These are phyloP conservation scores for Dolomedes plantarius DNA, from an alignment of 2,888 invertebrate genomes.

Conservation along the genomic window DNA sequence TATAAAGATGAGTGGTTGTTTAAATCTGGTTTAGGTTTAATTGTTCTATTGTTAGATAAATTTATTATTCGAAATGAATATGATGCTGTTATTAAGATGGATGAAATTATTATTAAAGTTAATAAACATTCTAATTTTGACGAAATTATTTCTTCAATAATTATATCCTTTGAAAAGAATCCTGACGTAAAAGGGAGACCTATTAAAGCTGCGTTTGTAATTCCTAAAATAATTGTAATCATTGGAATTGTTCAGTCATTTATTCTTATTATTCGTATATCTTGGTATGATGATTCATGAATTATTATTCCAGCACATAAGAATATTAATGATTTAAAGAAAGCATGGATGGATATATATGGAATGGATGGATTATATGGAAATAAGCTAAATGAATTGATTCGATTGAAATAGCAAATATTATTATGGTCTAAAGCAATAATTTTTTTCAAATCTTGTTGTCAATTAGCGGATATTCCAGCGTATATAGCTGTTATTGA, in stretches of 20 bases:
- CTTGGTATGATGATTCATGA: slow-evolving; percentile 12
- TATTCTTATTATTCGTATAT: slow-evolving; percentile 23
- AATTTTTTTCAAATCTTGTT: no score
- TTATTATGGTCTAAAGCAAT: slow-evolving; percentile 86
- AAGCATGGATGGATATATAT: slow-evolving; percentile 84
- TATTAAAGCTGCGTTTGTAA: slow-evolving; percentile 23
- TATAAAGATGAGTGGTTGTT: background rate
- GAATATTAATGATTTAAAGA: slow-evolving; percentile 78
- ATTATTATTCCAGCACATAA: slow-evolving; percentile 19
- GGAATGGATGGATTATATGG: no score
- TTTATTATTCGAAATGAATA: background rate
- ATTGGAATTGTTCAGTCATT: background rate
- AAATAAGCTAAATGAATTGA: slow-evolving; percentile 82
- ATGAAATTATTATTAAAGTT: background rate
- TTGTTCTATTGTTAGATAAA: background rate
- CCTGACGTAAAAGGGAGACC: slow-evolving; percentile 25
- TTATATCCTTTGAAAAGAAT: slow-evolving; percentile 9
- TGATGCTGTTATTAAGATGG: background rate
- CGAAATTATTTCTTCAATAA: background rate
- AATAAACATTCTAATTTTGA: background rate
- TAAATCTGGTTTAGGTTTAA: background rate
- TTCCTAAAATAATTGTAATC: background rate
- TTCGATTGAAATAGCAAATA: slow-evolving; percentile 81
- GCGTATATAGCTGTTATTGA: slow-evolving; percentile 76
- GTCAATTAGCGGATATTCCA: slow-evolving; percentile 75